A percentile compares a stretch with the other conserved stretches of the same genome.
phyloP scores from a whole-genome alignment of 1,140 invertebrate species.

The Zelostemma sp. region DNA sequence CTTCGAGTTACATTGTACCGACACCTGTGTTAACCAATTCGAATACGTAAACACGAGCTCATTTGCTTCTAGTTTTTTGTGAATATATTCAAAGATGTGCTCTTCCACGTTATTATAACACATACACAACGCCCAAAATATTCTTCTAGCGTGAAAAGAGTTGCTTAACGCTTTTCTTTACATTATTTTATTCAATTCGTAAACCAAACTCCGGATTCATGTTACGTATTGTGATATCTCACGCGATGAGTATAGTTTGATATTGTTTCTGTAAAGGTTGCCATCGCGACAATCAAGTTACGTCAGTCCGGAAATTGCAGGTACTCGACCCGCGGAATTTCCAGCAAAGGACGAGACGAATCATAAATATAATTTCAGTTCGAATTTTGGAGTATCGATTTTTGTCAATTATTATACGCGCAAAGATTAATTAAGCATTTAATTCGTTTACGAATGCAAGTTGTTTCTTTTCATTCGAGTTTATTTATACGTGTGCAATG shows the following conservation, averaged over 20 bases:
- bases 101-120: not conserved
- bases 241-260: constrained; percentile 19
- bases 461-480: not conserved
- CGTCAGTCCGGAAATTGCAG: constrained; percentile 28
- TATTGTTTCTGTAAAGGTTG: constrained; percentile 37
- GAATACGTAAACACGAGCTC: not conserved
- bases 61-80: not conserved
- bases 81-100: not conserved
- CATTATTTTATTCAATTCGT: not conserved
- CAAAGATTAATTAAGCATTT: too few relatives aligned
- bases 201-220: too few relatives aligned
- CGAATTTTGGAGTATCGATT: not conserved
- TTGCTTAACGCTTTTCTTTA: not conserved
- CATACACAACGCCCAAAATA: not conserved
- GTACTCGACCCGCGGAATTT: constrained; percentile 29
- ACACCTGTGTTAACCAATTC: constrained; percentile 3
- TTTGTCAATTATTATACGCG: not conserved
- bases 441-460: constrained; percentile 10
- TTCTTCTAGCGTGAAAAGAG: too few relatives aligned
- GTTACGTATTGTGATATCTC: not conserved
- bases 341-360: not conserved
- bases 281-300: constrained; percentile 44
- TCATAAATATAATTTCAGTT: not conserved
- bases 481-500: not conserved
- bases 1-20: constrained; percentile 1